Conservation (phyloP, 2,797 vertebrate species). For the Eulemur rubriventer region DNA sequence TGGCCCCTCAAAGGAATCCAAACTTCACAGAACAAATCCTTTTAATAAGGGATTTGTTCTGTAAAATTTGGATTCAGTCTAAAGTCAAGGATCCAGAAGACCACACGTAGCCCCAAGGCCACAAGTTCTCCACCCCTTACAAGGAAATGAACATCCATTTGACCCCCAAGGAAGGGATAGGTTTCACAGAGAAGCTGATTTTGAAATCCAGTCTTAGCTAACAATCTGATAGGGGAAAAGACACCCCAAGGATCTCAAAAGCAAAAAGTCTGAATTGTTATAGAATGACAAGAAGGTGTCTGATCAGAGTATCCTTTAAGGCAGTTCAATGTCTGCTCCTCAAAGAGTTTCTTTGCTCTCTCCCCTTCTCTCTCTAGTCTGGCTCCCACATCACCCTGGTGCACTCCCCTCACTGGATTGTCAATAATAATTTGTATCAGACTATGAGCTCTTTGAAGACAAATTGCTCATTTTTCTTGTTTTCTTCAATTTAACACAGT, state of each 20-base stretch:
- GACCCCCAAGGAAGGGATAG: background rate
- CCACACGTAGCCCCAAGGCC: background rate
- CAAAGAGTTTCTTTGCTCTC: background rate
- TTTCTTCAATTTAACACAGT: background rate
- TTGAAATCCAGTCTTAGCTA: constrained; percentile 39
- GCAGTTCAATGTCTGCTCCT: background rate
- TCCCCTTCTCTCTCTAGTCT: background rate
- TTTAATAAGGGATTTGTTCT: background rate
- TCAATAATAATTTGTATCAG: background rate
- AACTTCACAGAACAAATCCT: background rate
- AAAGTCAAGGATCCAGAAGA: background rate
- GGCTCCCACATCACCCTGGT: background rate
- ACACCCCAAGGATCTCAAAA: constrained; percentile 2
- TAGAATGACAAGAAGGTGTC: background rate
- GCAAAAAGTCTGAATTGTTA: background rate
- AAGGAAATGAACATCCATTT: background rate
- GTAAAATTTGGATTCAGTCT: background rate
- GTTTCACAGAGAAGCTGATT: background rate
- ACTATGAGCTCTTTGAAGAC: constrained; percentile 4
- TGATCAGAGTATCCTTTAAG: constrained; percentile 1
- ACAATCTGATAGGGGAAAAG: background rate
- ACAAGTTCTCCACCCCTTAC: background rate
- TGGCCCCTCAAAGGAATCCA: background rate
- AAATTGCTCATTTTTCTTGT: constrained; percentile 7
- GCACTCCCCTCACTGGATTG: background rate